Evolutionary conservation across 2,888 invertebrate species (phyloP).

Genomic region (Morpho helenor): DNA sequence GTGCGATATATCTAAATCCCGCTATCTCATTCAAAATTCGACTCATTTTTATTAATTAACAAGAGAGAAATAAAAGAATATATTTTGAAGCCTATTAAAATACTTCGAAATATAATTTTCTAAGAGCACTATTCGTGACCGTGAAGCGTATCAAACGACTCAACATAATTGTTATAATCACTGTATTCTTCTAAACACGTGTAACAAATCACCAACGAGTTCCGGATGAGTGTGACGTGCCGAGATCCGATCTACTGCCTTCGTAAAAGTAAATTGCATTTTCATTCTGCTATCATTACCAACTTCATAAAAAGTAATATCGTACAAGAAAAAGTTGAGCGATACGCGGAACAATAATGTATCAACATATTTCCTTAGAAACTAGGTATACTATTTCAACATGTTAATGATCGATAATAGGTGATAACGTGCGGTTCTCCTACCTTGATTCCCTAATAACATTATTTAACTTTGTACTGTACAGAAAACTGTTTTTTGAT

Average conservation of each 20-base stretch:
- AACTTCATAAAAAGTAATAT: slow-evolving; percentile 4
- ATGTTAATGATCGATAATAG: no score
- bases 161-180: slow-evolving; percentile 58
- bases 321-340: neutral
- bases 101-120: slow-evolving; percentile 4
- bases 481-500: no score
- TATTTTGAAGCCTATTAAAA: slow-evolving; percentile 1
- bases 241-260: slow-evolving; percentile 58
- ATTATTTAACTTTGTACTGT: no score
- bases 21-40: no score
- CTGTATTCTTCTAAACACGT: slow-evolving; percentile 50
- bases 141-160: slow-evolving; percentile 53
- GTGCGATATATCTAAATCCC: no score
- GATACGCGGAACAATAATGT: neutral
- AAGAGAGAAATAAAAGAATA: no score
- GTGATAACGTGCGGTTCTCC: no score
- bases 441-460: no score
- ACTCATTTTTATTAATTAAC: no score
- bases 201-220: slow-evolving; percentile 57
- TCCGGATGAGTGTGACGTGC: slow-evolving; percentile 53
- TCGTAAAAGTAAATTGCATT: slow-evolving; percentile 44
- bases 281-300: slow-evolving; percentile 36
- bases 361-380: slow-evolving; percentile 1
- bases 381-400: neutral
- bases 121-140: slow-evolving; percentile 43